phyloP scores from a whole-genome alignment of 1,140 invertebrate species.

The Battus philenor region DNA sequence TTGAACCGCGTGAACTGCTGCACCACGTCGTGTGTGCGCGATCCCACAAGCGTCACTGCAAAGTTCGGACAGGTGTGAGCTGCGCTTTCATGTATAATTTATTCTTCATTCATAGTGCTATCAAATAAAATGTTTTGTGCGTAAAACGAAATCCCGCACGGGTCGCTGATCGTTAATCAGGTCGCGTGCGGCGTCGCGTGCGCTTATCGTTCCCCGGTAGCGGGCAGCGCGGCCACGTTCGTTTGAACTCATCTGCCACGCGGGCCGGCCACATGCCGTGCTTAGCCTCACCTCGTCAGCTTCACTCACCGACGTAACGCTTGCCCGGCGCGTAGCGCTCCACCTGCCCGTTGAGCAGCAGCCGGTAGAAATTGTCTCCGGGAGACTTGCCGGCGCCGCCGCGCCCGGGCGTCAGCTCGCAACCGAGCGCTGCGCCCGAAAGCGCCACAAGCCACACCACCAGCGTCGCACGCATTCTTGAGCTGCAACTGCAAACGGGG shows the following conservation, averaged over 20 bases:
- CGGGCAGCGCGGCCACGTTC: too few relatives aligned
- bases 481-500: too few relatives aligned
- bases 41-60: constrained; percentile 86
- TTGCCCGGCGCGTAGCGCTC: constrained; percentile 87
- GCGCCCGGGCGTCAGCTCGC: constrained; percentile 42
- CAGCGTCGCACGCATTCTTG: constrained; percentile 16
- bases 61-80: too few relatives aligned
- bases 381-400: constrained; percentile 69
- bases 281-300: too few relatives aligned
- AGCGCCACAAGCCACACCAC: constrained; percentile 23
- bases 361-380: constrained; percentile 89
- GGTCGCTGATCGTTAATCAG: too few relatives aligned
- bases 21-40: constrained; percentile 82
- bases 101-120: not conserved
- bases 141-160: not conserved
- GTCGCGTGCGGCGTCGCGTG: too few relatives aligned
- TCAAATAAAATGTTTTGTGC: not conserved
- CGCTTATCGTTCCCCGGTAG: not conserved
- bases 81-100: too few relatives aligned
- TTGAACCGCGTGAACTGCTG: constrained; percentile 91
- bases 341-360: constrained; percentile 84
- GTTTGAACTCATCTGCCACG: too few relatives aligned
- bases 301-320: constrained; percentile 83
- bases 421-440: constrained; percentile 24
- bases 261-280: too few relatives aligned